A percentile compares a stretch with the other conserved stretches of the same genome.
These are phyloP conservation scores for Mesembrinibis cayennensis DNA, from an alignment of 2,113 vertebrate species.

Conservation along the genomic window DNA sequence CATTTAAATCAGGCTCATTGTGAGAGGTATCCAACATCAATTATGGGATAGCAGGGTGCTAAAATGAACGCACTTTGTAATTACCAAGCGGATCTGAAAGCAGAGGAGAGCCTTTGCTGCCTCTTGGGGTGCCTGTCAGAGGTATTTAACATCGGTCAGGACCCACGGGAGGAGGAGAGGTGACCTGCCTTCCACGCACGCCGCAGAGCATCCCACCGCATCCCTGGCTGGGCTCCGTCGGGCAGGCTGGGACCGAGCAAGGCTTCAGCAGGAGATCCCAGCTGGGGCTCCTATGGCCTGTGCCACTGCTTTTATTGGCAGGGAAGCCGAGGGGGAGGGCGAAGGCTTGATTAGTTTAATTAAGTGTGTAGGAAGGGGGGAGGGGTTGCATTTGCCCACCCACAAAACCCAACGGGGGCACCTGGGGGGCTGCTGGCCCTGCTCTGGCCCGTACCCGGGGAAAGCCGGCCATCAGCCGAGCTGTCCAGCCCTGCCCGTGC, in stretches of 20 bases:
- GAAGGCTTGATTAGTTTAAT: not conserved
- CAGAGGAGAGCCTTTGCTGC: not conserved
- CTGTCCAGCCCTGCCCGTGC: not conserved
- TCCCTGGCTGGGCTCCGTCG: not conserved
- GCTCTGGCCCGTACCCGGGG: no score
- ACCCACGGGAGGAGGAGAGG: not conserved
- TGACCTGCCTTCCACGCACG: fast-evolving
- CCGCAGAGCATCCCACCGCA: not conserved
- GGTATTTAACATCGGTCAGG: not conserved
- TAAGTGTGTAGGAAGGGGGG: not conserved
- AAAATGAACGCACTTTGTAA: conserved; percentile 36
- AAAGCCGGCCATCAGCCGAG: no score
- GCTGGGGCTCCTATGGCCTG: fast-evolving
- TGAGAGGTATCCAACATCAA: conserved; percentile 32
- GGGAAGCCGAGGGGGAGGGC: not conserved
- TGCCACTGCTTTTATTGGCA: not conserved
- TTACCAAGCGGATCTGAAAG: not conserved
- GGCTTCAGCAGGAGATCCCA: fast-evolving
- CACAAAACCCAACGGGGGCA: not conserved
- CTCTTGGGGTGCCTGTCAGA: not conserved
- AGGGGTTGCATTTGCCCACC: not conserved
- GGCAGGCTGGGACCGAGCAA: not conserved
- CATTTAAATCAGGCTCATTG: conserved; percentile 52
- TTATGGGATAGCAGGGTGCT: conserved; percentile 46
- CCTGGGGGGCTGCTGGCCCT: not conserved